Base-by-base conservation (phyloP, 1,140 invertebrate species). In the Onthophagus taurus region DNA sequence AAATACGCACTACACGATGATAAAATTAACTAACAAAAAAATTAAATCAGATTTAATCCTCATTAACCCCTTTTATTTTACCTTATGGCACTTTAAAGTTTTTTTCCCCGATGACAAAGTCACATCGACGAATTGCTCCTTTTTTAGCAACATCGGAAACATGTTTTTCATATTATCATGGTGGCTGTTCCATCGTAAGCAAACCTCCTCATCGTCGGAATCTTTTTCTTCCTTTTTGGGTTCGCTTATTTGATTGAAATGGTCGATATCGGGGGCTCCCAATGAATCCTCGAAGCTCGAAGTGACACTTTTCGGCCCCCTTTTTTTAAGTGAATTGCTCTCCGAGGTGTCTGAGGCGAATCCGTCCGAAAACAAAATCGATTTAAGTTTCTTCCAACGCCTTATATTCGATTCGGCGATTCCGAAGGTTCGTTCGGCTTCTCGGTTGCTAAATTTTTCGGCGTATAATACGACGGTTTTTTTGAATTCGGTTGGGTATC, bases 171-270 rank as follows among this genome's bases (percentile, higher is more conserved):
- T 75, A 55, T 81, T 82, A 37, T 69, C 73, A 53, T 81, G 77
- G 57, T 81, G 80, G 60, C 77, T 80, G 58, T 81, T 80, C 81
- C 81, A 83, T 58, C 75, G 72, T 24, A 83, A 61, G 57, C 80
- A 79, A 31, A 80, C 66, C 59, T 72, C 71, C 24, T 72, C 52
- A 9, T 43, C 45, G 0, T 45, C 44, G 6, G 46, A 42, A 4
- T 17, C 12, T 9, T 1, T 39, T 39, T n/a, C n/a, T 33, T 6
- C 8, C 29, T 23, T 34, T 3, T 33, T 43, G 39, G 2, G 26
- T 18, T 16, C 17, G 23, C 6, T 26, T 26, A 7, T 26, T 6
- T 26, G 23, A 26, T 7, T 6, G 23, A 7, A 26, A 7, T 26
- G 23, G 23, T 41, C 26, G 24, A 41, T 29, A 16, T 41, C 38